Conservation (phyloP, 2,888 invertebrate genomes). For the Pseudococcus longispinus region DNA sequence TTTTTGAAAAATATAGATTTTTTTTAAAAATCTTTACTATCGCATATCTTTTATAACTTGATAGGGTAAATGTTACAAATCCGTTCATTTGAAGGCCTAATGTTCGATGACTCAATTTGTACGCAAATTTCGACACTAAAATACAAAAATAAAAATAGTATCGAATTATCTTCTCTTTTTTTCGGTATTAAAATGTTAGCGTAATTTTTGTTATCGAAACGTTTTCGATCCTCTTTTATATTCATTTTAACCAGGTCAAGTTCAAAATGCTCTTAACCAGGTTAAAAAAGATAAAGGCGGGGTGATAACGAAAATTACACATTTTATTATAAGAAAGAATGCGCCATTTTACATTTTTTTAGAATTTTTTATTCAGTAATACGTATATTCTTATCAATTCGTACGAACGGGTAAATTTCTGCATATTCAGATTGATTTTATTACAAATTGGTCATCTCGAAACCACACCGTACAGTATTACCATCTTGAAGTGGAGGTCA, state of each 20-base stretch:
- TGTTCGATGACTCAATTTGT: not conserved
- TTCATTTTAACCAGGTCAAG: too few relatives aligned
- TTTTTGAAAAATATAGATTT: not conserved
- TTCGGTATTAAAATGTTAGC: not conserved
- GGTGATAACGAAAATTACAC: not conserved
- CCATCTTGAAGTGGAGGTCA: not conserved
- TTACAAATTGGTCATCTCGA: not conserved
- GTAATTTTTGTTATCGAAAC: not conserved
- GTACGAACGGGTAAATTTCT: not conserved
- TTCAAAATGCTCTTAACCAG: too few relatives aligned
- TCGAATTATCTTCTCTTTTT: not conserved
- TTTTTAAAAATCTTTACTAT: not conserved
- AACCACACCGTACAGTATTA: not conserved
- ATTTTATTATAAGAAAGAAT: not conserved
- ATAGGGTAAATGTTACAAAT: slow-evolving; percentile 22
- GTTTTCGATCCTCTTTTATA: too few relatives aligned
- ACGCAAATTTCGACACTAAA: not conserved
- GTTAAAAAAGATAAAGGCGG: too few relatives aligned
- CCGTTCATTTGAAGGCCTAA: slow-evolving; percentile 25
- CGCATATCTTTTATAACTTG: slow-evolving; percentile 9
- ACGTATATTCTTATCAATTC: not conserved
- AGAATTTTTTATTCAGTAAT: not conserved
- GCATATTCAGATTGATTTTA: not conserved
- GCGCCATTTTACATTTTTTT: not conserved
- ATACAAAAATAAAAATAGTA: not conserved